Percentiles rank a stretch among this genome's conserved stretches.
Conservation (phyloP, 2,113 vertebrate species). For the Lepus americanus region DNA sequence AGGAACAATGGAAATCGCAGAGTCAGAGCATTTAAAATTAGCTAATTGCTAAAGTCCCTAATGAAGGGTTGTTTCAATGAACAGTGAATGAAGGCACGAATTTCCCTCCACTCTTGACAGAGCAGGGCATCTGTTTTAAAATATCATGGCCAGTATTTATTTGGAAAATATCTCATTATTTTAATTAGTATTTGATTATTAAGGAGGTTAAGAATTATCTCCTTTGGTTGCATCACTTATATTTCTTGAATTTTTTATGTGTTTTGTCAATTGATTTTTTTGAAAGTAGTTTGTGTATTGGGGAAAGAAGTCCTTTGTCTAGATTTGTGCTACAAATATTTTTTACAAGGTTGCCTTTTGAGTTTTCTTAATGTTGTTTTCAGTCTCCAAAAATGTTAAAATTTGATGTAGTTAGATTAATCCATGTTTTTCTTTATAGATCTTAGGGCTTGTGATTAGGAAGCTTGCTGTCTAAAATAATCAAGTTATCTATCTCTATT, state of each 20-base stretch:
- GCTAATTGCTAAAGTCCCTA: background rate
- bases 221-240: conserved; percentile 53
- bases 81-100: background rate
- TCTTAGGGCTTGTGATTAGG: conserved; percentile 19
- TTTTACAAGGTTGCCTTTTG: conserved; percentile 33
- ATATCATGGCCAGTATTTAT: background rate
- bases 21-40: background rate
- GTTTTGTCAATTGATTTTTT: conserved; percentile 31
- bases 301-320: background rate
- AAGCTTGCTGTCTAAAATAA: background rate
- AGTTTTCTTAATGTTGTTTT: conserved; percentile 6
- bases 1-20: background rate
- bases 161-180: conserved; percentile 53
- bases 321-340: background rate
- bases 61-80: background rate
- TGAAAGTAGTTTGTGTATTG: conserved; percentile 26
- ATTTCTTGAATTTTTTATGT: conserved; percentile 64
- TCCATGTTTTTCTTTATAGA: background rate
- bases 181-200: conserved; percentile 69
- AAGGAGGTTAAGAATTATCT: conserved; percentile 27
- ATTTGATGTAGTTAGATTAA: background rate
- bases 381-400: conserved; percentile 27
- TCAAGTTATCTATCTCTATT: background rate
- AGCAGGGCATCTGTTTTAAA: background rate
- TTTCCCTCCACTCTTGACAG: rapidly evolving